These are phyloP conservation scores for Emydoidea blandingii DNA, from an alignment of 2,797 vertebrate species.

Conservation along the genomic window DNA sequence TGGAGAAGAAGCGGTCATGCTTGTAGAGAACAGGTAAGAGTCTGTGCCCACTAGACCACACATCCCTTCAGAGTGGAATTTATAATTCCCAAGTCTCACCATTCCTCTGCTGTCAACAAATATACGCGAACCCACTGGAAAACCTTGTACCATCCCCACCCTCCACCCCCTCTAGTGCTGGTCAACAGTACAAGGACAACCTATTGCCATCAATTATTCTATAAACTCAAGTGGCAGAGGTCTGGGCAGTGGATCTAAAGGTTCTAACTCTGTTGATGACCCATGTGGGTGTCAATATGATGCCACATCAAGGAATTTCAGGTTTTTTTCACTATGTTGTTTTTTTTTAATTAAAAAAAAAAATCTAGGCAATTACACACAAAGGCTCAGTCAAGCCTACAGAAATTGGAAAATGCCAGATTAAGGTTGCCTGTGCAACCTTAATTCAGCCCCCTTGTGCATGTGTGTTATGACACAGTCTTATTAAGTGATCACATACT, in stretches of 20 bases:
- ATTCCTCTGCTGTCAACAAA: not conserved
- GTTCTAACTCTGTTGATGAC: not conserved
- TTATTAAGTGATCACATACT: not conserved
- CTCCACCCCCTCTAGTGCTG: not conserved
- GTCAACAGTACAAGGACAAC: not conserved
- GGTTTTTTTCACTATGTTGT: not conserved
- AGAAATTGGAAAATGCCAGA: not conserved
- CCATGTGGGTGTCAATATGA: not conserved
- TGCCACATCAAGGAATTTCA: not conserved
- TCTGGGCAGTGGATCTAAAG: not conserved
- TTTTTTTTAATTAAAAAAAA: too few species aligned
- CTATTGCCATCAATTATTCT: not conserved
- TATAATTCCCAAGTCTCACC: not conserved
- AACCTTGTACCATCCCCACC: not conserved
- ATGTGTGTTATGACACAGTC: not conserved
- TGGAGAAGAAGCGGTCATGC: not conserved
- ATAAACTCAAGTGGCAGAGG: not conserved
- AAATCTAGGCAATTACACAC: not conserved
- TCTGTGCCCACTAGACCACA: not conserved
- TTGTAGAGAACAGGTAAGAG: not conserved
- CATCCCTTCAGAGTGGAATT: not conserved
- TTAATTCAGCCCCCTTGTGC: not conserved
- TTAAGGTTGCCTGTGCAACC: not conserved
- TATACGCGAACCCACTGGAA: not conserved
- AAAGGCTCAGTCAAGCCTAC: not conserved